Base-by-base conservation (phyloP, 2,113 vertebrate genomes). In the Dunckerocampus dactyliophorus region DNA sequence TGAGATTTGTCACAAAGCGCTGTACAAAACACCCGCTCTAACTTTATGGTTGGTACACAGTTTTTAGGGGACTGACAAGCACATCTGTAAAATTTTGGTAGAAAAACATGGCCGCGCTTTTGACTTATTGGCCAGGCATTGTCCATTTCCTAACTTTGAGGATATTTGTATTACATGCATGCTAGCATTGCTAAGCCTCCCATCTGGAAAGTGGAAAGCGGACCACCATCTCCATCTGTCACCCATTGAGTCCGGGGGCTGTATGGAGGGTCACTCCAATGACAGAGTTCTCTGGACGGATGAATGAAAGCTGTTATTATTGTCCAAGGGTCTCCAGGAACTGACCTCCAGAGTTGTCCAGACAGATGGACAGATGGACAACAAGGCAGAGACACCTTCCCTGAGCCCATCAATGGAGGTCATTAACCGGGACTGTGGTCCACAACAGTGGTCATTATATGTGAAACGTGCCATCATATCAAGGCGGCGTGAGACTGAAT, bases 381-480 rank as follows among this genome's bases (percentile, higher is more conserved):
- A 63, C 31, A 47, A 39, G 45, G 64, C 75, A 17, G 12, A 20
- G 72, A 81, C 76, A 39, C 54, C 57, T 62, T 67, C 55, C 67
- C 67, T 72, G 67, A 42, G 37, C 66, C 61, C 22, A 4, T 17
- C 20, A 72, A 47, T 74, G 49, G 63, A 83, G 81, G 81, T 85
- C 84, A 77, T 85, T 84, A 80, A 77, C 78, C 54, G 61, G 72
- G 63, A 72, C 64, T 56, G 70, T 76, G 78, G 85, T 75, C 85
- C 81, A 77, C 80, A 68, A 80, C 82, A 50, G 58, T 59, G 67
- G 67, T 71, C 82, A 82, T 83, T 79, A 78, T 14, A 43, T 63
- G 58, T 63, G 79, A 82, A 71, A 68, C 77, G 62, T 42, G 72
- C 75, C 66, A 66, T 80, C 74, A 78, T 71, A 74, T 77, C 67